Evolutionary conservation across 2,888 invertebrate genomes (phyloP).

Genomic region (Rhorus exstirpatorius): DNA sequence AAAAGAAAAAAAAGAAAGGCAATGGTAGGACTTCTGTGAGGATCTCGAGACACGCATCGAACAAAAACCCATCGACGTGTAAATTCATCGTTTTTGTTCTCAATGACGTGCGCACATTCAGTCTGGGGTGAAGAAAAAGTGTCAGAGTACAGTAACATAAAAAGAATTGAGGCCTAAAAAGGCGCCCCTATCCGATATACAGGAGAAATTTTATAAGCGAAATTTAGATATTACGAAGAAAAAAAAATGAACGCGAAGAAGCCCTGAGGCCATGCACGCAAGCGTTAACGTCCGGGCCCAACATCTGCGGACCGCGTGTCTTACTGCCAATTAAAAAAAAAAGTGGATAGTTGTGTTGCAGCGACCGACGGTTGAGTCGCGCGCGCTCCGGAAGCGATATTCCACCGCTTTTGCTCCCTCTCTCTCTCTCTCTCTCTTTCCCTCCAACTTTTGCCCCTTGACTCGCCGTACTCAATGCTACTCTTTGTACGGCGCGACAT

Average conservation of each 20-base stretch:
- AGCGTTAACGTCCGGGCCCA: constrained; percentile 47
- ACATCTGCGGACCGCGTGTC: constrained; percentile 73
- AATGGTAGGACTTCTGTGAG: background rate
- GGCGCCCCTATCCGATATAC: constrained; percentile 12
- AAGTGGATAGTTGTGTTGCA: constrained; percentile 50
- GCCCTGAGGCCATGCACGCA: constrained; percentile 52
- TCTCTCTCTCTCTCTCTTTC: constrained; percentile 23
- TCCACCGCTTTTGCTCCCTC: constrained; percentile 24
- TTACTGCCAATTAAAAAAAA: constrained; percentile 46
- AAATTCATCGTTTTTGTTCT: background rate
- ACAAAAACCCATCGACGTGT: constrained; percentile 19
- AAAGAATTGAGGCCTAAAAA: background rate
- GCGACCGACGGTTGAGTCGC: constrained; percentile 54
- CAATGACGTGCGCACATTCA: constrained; percentile 18
- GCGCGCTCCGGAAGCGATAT: constrained; percentile 67
- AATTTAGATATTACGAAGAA: constrained; percentile 10
- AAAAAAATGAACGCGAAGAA: constrained; percentile 43
- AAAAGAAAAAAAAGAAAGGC: constrained; percentile 6
- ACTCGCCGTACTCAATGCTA: constrained; percentile 35
- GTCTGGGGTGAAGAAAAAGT: constrained; percentile 20
- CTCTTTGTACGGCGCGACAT: constrained; percentile 59
- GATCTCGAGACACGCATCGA: background rate
- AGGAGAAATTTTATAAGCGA: constrained; percentile 41
- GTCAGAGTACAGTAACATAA: background rate
- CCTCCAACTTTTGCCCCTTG: constrained; percentile 41